Conservation (phyloP, 2,113 vertebrate species). For the Lampris megalopsis region DNA sequence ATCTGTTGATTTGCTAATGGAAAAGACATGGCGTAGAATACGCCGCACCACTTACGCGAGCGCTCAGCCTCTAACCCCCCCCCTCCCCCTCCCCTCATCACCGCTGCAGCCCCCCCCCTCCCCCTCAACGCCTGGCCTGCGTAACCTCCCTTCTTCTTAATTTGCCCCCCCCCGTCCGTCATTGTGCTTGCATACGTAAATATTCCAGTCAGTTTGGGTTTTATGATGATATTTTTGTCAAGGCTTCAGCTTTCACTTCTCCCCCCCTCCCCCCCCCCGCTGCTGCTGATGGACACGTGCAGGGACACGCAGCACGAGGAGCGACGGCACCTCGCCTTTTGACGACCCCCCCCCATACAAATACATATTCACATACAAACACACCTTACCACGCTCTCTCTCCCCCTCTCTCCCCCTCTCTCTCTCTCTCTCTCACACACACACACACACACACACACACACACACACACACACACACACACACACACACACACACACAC, state of each 20-base stretch:
- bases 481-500: slow-evolving; percentile 22
- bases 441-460: slow-evolving; percentile 16
- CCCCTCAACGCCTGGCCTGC: slow-evolving; percentile 16
- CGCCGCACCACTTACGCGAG: slow-evolving; percentile 39
- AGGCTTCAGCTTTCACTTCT: slow-evolving; percentile 55
- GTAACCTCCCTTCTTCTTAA: slow-evolving; percentile 19
- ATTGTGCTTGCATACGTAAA: slow-evolving; percentile 46
- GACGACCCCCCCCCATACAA: no score
- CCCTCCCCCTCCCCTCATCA: neutral
- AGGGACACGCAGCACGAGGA: slow-evolving; percentile 20
- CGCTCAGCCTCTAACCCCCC: slow-evolving; percentile 45
- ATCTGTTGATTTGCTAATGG: slow-evolving; percentile 75
- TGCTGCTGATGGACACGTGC: slow-evolving; percentile 63
- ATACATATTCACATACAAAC: no score
- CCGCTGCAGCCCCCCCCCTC: neutral
- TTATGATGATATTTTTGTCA: slow-evolving; percentile 36
- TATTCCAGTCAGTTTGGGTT: slow-evolving; percentile 37
- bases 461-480: slow-evolving; percentile 2
- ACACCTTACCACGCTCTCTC: no score
- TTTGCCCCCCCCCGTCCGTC: neutral
- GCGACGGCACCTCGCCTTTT: no score
- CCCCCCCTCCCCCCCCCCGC: slow-evolving; percentile 59
- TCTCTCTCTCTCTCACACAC: neutral
- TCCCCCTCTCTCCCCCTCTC: no score
- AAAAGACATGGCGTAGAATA: slow-evolving; percentile 45